These are phyloP conservation scores for Epinephelus lanceolatus DNA, from an alignment of 2,113 vertebrate genomes.

Conservation along the genomic window DNA sequence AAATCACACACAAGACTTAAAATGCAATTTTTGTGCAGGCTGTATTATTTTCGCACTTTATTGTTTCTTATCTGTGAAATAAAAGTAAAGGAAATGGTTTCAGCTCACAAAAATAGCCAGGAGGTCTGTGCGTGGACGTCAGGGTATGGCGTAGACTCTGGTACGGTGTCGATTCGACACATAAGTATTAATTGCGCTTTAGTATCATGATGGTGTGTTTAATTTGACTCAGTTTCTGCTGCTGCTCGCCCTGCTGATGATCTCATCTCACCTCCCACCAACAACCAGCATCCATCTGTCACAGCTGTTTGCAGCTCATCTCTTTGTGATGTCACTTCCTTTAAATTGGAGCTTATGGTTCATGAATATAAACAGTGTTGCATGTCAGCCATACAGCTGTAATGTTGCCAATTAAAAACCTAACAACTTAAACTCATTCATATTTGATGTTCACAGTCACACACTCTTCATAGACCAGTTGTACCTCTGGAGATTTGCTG, in stretches of 20 bases:
- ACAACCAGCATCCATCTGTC: neutral
- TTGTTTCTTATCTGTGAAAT: too few species aligned
- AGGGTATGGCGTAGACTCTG: too few species aligned
- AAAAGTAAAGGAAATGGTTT: too few species aligned
- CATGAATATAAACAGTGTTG: neutral
- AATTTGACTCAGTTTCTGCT: neutral
- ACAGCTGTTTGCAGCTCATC: neutral
- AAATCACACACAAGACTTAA: too few species aligned
- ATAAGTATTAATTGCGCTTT: too few species aligned
- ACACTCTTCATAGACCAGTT: neutral
- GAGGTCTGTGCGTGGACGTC: too few species aligned
- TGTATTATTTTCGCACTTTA: too few species aligned
- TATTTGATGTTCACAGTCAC: neutral
- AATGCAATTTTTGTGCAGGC: too few species aligned
- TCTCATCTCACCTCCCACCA: neutral
- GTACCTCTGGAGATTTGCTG: constrained; percentile 32
- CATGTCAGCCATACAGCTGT: neutral
- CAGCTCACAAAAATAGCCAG: too few species aligned
- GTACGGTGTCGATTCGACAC: too few species aligned
- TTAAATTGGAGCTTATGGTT: neutral
- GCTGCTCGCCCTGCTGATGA: neutral
- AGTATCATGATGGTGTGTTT: neutral
- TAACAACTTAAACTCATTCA: neutral
- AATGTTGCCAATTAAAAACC: neutral
- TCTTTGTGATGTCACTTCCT: neutral